Conservation (phyloP, 2,888 invertebrate genomes). For the Osmoderma eremita region DNA sequence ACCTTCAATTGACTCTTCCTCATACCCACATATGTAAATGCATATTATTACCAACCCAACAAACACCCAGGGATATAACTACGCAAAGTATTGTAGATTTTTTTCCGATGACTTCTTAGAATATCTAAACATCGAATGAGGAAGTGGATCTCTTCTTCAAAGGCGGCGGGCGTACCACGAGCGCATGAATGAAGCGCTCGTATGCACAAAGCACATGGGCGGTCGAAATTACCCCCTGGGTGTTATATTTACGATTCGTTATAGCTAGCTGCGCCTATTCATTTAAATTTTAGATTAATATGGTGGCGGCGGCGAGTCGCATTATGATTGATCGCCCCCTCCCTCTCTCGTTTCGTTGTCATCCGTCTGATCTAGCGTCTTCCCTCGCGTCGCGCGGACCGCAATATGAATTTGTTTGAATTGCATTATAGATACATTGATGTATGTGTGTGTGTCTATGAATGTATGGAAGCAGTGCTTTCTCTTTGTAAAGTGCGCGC, state of each 20-base stretch:
- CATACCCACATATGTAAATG: no score
- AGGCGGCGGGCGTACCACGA: slow-evolving; percentile 1
- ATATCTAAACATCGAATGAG: slow-evolving; percentile 2
- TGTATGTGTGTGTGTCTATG: no score
- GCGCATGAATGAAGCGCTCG: background rate
- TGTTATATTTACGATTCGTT: slow-evolving; percentile 36
- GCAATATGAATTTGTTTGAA: slow-evolving; percentile 12
- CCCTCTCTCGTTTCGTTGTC: slow-evolving; percentile 1
- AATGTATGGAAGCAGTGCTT: no score
- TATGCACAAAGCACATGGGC: slow-evolving; percentile 1
- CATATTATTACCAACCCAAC: no score
- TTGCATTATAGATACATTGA: background rate
- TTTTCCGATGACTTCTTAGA: no score
- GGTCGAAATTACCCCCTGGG: slow-evolving; percentile 32
- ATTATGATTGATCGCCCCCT: slow-evolving; percentile 22
- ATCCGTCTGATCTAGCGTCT: no score
- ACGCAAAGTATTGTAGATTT: no score
- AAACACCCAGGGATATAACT: no score
- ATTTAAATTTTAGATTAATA: slow-evolving; percentile 39
- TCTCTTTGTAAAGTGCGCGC: no score
- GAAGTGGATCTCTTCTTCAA: slow-evolving; percentile 4
- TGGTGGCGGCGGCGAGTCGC: slow-evolving; percentile 18
- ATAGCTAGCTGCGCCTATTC: slow-evolving; percentile 32
- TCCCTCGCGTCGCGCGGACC: background rate
- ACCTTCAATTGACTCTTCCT: no score